Evolutionary conservation across 37 sponge, comb jelly and placozoan genomes (phyloP), one percentile per base, ranked within the genome.

Genomic region (Aplysina aerophoba): DNA sequence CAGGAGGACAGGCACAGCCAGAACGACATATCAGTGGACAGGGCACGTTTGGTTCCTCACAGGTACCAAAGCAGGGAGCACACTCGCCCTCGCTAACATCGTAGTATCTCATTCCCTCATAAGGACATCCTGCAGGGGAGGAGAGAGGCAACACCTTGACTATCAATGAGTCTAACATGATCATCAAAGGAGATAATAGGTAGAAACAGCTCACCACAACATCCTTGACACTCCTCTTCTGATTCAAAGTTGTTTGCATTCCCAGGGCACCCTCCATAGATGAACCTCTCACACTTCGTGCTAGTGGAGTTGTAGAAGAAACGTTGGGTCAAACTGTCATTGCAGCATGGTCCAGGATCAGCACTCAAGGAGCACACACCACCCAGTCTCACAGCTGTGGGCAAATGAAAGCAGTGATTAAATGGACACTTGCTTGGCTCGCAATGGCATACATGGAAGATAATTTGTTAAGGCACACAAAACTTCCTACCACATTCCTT

Each of bases 241-340:
- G 79, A 38, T 22, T 8, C 55, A 78, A 78, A 78, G 25, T 44
- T 34, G 12, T 78, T 78, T 1, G 50, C 53, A 78, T 78, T 78
- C 40, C 79, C 79, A 41, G 16, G 50, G 11, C 79, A 78, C 25
- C 79, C 79, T n/a, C 79, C 79, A 78, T 78, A 40, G 17, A 3
- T 50, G 25, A 40, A 78, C 17, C 16, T 5, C 24, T 78, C 79
- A 78, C 79, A 78, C 50, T 28, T 38, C 22, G 0, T 17, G 17
- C 50, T 44, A 22, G 79, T 78, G 25, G 79, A 12, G 55, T 78
- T 78, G 54, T 78, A 78, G 50, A 78, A 78, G 28, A 21, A 78
- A 1, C 54, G 31, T 2, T 36, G 79, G 24, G 40, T 41, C 14
- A 6, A 34, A n/a, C 24, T 55, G n/a, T n/a, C n/a, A n/a, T n/a